Evolutionary conservation across 2,888 invertebrate species (phyloP), one percentile per base, ranked within the genome.

Genomic region (Ennomos fuscantarius): DNA sequence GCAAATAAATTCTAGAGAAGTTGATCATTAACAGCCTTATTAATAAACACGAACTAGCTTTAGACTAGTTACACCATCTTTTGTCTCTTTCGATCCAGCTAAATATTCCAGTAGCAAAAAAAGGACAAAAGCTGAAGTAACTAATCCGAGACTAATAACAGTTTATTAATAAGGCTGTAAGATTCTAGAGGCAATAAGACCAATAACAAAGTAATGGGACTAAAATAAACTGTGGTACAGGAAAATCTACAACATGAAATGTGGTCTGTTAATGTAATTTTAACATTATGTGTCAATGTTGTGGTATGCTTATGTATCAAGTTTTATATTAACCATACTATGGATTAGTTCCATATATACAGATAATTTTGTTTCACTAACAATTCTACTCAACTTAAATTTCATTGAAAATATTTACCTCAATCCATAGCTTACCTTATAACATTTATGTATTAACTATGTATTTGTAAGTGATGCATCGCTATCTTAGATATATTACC

Each of bases 401-500:
- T 13, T 31, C 34, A 37, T 31, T 41, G 8, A 42, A 32, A 54
- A 41, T 51, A 50, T 50, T 64, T 66, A 66, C 64, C 62, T 61
- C 46, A 45, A 42, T 48, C 53, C 46, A 47, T 40, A 34, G 41
- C 63, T 66, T 54, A 60, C 62, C 66, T 62, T n/a, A 41, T 35
- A 12, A 15, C 8, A 46, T 32, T 40, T 55, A 40, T 35, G 40
- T 52, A 39, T 56, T 41, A 40, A 39, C 31, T 39, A n/a, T n/a
- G n/a, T n/a, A 64, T 50, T 65, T 50, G 59, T 61, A 62, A 55
- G 33, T 65, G 55, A 69, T 66, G 70, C 66, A 76, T 72, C 68
- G 66, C 73, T 73, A 78, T 74, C 65, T 61, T 62, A 62, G 54
- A 66, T 63, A 60, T 59, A 47, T 68, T 72, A 79, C 77, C 70